phyloP scores from a whole-genome alignment of 2,797 vertebrate genomes.

The Macropodus opercularis region DNA sequence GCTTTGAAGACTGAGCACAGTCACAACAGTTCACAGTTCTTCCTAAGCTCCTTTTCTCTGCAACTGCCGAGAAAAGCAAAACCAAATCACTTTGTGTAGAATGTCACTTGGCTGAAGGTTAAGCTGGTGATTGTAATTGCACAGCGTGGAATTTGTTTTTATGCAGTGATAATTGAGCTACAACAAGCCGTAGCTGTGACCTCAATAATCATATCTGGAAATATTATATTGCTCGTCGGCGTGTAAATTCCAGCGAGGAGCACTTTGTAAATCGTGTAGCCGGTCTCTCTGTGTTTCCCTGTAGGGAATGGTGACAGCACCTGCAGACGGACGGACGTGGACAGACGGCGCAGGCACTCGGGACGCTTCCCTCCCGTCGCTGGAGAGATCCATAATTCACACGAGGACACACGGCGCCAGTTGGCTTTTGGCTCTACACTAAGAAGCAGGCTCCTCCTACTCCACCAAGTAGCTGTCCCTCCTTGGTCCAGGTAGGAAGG shows the following conservation, averaged over 20 bases:
- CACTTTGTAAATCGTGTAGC: neutral
- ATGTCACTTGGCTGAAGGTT: slow-evolving; percentile 27
- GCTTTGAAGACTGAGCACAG: neutral
- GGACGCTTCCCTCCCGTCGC: slow-evolving; percentile 42
- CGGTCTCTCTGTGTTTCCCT: slow-evolving; percentile 8
- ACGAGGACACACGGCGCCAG: slow-evolving; percentile 43
- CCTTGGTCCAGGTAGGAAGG: slow-evolving; percentile 65
- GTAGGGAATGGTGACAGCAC: slow-evolving; percentile 69
- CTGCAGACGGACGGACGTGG: slow-evolving; percentile 56
- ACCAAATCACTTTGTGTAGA: slow-evolving; percentile 19
- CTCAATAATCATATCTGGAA: slow-evolving; percentile 6
- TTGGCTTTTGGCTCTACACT: slow-evolving; percentile 46
- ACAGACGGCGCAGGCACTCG: slow-evolving; percentile 43
- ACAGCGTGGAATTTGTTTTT: slow-evolving; percentile 17
- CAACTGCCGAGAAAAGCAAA: slow-evolving; percentile 6
- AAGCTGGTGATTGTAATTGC: slow-evolving; percentile 31
- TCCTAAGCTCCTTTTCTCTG: neutral
- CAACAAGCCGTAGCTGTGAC: slow-evolving; percentile 6
- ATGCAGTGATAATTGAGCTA: slow-evolving; percentile 38
- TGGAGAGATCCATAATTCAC: slow-evolving; percentile 52
- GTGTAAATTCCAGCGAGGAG: neutral
- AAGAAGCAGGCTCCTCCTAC: slow-evolving; percentile 59
- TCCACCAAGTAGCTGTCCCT: slow-evolving; percentile 43
- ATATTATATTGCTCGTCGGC: neutral
- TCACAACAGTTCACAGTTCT: neutral